phyloP scores from a whole-genome alignment of 2,113 vertebrate genomes.

The Numida meleagris region DNA sequence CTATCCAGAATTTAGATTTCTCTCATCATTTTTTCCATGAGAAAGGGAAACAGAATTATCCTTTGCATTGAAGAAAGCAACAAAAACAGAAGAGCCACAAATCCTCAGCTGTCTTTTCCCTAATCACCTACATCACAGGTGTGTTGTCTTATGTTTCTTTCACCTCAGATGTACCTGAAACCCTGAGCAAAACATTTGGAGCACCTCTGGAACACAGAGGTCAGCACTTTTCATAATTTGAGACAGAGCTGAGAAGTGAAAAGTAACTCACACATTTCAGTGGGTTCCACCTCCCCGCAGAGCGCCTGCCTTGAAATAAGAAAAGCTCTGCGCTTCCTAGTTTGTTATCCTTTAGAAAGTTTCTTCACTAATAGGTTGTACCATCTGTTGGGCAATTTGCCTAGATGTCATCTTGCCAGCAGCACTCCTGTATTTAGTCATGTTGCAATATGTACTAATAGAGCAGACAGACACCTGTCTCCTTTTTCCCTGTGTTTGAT shows the following conservation, averaged over 20 bases:
- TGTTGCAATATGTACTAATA: background rate
- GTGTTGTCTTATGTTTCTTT: background rate
- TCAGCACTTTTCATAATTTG: background rate
- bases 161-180: background rate
- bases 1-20: background rate
- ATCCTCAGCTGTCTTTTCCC: background rate
- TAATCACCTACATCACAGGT: background rate
- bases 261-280: background rate
- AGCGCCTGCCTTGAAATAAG: background rate
- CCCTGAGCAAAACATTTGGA: background rate
- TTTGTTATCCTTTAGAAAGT: slow-evolving; percentile 28
- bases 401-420: slow-evolving; percentile 13
- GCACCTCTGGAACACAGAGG: background rate
- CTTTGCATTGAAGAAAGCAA: background rate
- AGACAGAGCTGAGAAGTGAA: background rate
- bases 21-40: background rate
- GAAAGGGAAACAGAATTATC: background rate
- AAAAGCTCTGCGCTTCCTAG: background rate
- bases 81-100: background rate
- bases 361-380: slow-evolving; percentile 28
- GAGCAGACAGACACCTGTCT: slow-evolving; percentile 13
- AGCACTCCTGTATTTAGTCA: slow-evolving; percentile 1
- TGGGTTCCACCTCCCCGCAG: background rate
- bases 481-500: background rate
- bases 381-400: slow-evolving; percentile 65